Conservation (phyloP, 2,113 vertebrate species). For the Gobiocypris rarus region DNA sequence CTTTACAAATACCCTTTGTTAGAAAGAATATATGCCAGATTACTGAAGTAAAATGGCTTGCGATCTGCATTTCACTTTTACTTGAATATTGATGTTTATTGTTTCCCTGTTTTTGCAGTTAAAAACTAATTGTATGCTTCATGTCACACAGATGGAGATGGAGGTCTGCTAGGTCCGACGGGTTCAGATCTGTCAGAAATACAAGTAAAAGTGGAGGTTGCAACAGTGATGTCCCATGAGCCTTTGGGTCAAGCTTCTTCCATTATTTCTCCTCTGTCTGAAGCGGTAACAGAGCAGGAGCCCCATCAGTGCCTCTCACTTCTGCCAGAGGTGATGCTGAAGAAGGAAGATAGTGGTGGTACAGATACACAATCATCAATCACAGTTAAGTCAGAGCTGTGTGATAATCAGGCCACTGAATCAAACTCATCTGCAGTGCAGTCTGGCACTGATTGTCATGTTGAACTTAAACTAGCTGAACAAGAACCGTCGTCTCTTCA, state of each 20-base stretch:
- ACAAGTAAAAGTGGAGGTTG: constrained; percentile 32
- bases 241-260: neutral
- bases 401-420: neutral
- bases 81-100: neutral
- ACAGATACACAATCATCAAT: neutral
- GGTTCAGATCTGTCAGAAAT: constrained; percentile 21
- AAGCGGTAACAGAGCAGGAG: neutral
- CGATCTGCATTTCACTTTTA: neutral
- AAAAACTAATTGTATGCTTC: neutral
- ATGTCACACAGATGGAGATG: constrained; percentile 21
- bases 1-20: too few relatives aligned
- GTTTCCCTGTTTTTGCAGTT: neutral
- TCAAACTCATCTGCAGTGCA: neutral
- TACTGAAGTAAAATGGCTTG: too few relatives aligned
- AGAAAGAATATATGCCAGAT: too few relatives aligned
- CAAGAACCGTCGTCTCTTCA: constrained; percentile 8
- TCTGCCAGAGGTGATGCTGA: neutral
- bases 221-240: constrained; percentile 2
- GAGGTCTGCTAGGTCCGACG: neutral
- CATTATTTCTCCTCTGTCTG: neutral
- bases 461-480: neutral
- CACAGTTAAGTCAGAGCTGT: constrained; percentile 23
- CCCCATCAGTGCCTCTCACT: neutral
- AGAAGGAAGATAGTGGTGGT: neutral
- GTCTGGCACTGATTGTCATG: neutral